Percentiles rank a stretch among this genome's conserved stretches.
These are phyloP conservation scores for Aurelia aurita DNA, from an alignment of 30 jellyfish, hydroid and myxozoan genomes.

Conservation along the genomic window DNA sequence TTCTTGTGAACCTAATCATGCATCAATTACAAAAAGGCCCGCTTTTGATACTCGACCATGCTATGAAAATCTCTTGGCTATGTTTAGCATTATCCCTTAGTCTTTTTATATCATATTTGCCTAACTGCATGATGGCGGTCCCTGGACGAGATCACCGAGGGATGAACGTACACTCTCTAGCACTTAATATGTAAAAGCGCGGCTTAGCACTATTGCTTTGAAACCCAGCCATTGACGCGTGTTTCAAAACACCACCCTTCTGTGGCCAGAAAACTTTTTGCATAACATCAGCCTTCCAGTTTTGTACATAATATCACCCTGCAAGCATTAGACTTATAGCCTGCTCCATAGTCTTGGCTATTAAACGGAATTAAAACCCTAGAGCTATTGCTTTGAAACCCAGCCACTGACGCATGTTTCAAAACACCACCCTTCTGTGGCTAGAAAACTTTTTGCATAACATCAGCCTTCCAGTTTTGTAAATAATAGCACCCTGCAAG, in stretches of 20 bases:
- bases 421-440: too few relatives aligned
- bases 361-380: background rate
- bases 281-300: too few relatives aligned
- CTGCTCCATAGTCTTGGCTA: too few relatives aligned
- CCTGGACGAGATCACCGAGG: background rate
- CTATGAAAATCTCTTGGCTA: slow-evolving; percentile 22
- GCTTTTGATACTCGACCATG: slow-evolving; percentile 16
- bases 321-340: too few relatives aligned
- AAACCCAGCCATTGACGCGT: slow-evolving; percentile 18
- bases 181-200: background rate
- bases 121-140: slow-evolving; percentile 24
- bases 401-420: slow-evolving; percentile 3
- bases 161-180: slow-evolving; percentile 18
- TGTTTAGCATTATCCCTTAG: slow-evolving; percentile 22
- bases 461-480: too few relatives aligned
- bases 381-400: slow-evolving; percentile 25
- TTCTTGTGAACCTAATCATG: slow-evolving; percentile 1
- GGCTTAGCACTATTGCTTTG: slow-evolving; percentile 61
- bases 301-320: too few relatives aligned
- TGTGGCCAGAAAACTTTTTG: too few relatives aligned
- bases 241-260: too few relatives aligned
- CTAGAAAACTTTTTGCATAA: too few relatives aligned
- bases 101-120: slow-evolving; percentile 26
- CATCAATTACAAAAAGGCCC: slow-evolving; percentile 46
- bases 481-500: too few relatives aligned